Percentiles rank a stretch among this genome's conserved stretches.
Evolutionary conservation across 2,113 vertebrate genomes (phyloP).

Genomic region (Acrocephalus kingi): DNA sequence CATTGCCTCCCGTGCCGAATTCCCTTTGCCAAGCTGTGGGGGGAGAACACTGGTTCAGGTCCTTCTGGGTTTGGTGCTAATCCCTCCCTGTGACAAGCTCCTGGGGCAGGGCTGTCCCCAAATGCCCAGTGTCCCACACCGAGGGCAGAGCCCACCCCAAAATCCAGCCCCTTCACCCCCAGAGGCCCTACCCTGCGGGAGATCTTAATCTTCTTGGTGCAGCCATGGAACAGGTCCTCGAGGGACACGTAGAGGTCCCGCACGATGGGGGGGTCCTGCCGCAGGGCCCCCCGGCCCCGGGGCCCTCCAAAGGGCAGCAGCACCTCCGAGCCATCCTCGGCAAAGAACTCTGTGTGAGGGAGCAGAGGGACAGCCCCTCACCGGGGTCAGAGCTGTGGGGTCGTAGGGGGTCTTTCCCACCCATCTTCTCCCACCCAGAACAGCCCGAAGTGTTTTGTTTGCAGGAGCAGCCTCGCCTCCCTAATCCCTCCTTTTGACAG

Average conservation of each 20-base stretch:
- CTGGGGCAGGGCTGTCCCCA: neutral
- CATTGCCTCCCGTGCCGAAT: fast-evolving
- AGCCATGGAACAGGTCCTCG: constrained; percentile 91
- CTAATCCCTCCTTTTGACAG: neutral
- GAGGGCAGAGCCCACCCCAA: neutral
- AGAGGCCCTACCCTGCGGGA: constrained; percentile 83
- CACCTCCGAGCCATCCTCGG: constrained; percentile 70
- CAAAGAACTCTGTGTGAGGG: constrained; percentile 77
- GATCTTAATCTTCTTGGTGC: constrained; percentile 95
- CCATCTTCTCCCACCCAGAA: neutral
- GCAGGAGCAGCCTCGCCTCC: neutral
- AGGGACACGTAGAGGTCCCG: constrained; percentile 87
- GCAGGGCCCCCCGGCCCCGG: constrained; percentile 72
- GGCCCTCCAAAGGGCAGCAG: constrained; percentile 80
- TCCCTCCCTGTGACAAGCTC: neutral
- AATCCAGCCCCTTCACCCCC: fast-evolving
- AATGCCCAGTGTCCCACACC: fast-evolving
- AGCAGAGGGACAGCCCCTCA: neutral
- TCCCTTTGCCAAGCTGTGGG: neutral
- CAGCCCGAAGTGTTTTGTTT: fast-evolving
- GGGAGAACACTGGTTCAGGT: fast-evolving
- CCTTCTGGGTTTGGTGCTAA: neutral
- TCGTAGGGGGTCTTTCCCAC: fast-evolving
- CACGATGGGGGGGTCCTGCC: constrained; percentile 83
- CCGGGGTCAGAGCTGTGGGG: fast-evolving